phyloP scores from a whole-genome alignment of 2,797 vertebrate species.

The Hafferia zeledoni region DNA sequence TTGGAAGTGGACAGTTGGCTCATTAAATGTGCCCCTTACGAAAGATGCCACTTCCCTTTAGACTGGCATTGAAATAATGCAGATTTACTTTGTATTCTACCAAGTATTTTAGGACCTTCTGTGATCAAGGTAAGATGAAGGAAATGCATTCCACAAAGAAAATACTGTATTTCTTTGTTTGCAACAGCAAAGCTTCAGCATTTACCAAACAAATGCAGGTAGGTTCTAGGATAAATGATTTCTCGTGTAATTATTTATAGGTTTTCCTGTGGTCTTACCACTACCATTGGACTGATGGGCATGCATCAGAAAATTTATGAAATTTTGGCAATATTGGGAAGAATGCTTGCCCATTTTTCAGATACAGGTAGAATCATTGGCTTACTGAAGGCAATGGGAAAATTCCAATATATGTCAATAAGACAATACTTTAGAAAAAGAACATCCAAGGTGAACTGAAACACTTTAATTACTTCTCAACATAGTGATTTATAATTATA shows the following conservation, averaged over 20 bases:
- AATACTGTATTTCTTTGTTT: not conserved
- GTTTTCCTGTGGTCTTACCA: not conserved
- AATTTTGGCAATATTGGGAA: not conserved
- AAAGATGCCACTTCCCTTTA: slow-evolving; percentile 9
- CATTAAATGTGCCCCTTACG: not conserved
- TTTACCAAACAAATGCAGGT: not conserved
- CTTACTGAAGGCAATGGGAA: not conserved
- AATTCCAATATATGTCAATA: not conserved
- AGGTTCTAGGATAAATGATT: not conserved
- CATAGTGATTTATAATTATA: not conserved
- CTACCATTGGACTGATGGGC: not conserved
- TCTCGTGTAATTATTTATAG: not conserved
- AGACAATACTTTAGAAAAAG: not conserved
- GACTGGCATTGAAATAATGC: slow-evolving; percentile 23
- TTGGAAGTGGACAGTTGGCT: not conserved
- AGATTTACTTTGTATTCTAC: slow-evolving; percentile 1
- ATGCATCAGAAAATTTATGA: not conserved
- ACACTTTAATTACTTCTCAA: not conserved
- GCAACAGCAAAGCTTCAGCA: not conserved
- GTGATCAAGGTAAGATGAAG: not conserved
- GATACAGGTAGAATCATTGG: not conserved
- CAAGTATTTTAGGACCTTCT: not conserved
- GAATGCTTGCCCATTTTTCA: not conserved
- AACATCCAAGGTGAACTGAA: not conserved
- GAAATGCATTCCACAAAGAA: not conserved